Percentiles rank a stretch among this genome's conserved stretches.
Evolutionary conservation across 2,888 invertebrate species (phyloP).

Genomic region (Scaptomyza parva): DNA sequence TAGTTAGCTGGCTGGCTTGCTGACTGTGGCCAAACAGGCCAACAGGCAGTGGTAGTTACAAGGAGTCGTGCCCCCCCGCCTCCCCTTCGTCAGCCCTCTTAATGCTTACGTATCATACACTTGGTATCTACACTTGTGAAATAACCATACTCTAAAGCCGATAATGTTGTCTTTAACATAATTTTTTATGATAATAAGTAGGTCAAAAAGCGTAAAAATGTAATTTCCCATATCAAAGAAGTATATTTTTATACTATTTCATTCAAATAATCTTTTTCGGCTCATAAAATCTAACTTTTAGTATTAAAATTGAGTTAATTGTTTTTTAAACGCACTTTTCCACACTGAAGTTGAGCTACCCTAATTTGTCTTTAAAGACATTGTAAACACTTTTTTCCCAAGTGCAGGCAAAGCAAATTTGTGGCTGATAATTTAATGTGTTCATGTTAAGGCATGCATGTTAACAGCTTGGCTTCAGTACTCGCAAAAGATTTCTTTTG

Average conservation of each 20-base stretch:
- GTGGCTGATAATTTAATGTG: constrained; percentile 64
- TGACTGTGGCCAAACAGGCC: constrained; percentile 17
- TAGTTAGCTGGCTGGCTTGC: constrained; percentile 17
- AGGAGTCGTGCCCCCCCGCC: constrained; percentile 19
- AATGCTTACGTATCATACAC: not conserved
- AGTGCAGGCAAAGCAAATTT: constrained; percentile 19
- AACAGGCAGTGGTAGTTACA: constrained; percentile 23
- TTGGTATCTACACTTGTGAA: not conserved
- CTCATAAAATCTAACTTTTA: too few species aligned
- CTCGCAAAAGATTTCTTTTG: constrained; percentile 73
- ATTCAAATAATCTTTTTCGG: too few species aligned
- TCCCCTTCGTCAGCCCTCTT: not conserved
- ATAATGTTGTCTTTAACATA: not conserved
- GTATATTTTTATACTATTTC: too few species aligned
- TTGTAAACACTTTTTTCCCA: not conserved
- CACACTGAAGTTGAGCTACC: too few species aligned
- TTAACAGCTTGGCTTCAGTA: constrained; percentile 55
- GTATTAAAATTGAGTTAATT: not conserved
- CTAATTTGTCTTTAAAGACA: not conserved
- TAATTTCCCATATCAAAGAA: too few species aligned
- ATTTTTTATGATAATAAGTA: too few species aligned
- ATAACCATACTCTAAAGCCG: too few species aligned
- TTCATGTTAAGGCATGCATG: constrained; percentile 76
- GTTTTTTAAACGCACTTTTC: not conserved
- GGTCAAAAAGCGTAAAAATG: too few species aligned